Base-by-base conservation (phyloP, 2,888 invertebrate species). In the Cheilosia vernalis region DNA sequence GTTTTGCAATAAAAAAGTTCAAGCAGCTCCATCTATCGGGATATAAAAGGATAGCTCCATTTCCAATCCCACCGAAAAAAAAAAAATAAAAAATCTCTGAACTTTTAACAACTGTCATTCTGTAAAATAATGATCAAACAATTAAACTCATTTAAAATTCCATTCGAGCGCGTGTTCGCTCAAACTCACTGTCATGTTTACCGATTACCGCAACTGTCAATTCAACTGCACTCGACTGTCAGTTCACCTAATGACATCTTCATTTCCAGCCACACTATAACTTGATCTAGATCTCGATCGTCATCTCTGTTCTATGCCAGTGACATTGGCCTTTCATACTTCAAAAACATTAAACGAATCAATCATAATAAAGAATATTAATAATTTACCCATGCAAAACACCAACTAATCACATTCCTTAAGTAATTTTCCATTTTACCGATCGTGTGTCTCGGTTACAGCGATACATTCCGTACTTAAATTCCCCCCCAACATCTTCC, bases 401-500 rank as follows among this genome's bases (percentile, higher is more conserved):
- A 67, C 42, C n/a, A 42, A 64, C 19, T 56, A 66, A 58, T 64
- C 10, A 67, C 60, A 60, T 60, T 76, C 60, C 66, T 60, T 51
- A 24, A 67, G 67, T 67, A 24, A 44, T 60, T 66, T 76, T 67
- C 67, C 76, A 60, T 60, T 66, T 56, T 27, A 7, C 33, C 64
- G n/a, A 51, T 33, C 47, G 17, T 19, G 9, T 19, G 17, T 47
- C 17, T 19, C 17, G 19, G 17, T 44, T 40, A 58, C 49, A 30
- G 30, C 21, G 27, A 7, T 19, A 27, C 47, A 53, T 60, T 60
- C 58, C 37, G 0, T 13, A 27, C 30, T 44, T 3, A 69, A 64
- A 44, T 53, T 66, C 53, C 27, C 30, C 53, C 9, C 30, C 9
- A 30, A 49, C 21, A 44, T 56, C 47, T 13, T 47, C 24, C 42